Evolutionary conservation across 2,888 invertebrate species (phyloP).

Genomic region (Thereva nobilitata): DNA sequence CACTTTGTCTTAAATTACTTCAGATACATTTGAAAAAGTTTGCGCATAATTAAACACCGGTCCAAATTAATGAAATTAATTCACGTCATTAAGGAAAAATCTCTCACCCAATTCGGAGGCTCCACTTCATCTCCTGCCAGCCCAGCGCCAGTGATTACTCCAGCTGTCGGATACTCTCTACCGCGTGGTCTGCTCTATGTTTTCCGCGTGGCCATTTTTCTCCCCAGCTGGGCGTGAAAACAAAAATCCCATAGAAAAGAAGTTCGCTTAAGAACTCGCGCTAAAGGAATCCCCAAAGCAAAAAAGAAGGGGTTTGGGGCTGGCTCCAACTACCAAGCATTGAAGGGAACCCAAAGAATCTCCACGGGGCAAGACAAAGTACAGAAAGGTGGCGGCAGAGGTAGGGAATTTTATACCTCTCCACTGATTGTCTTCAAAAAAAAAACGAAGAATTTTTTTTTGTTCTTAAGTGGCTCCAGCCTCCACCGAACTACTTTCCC

Average conservation of each 20-base stretch:
- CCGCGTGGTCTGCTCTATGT: constrained; percentile 16
- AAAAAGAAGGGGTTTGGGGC: neutral
- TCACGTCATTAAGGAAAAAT: constrained; percentile 42
- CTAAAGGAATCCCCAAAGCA: neutral
- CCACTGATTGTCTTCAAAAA: neutral
- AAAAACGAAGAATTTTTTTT: neutral
- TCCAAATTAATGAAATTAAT: constrained; percentile 43
- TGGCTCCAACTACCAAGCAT: neutral
- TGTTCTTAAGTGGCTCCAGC: constrained; percentile 16
- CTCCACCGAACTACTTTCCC: constrained; percentile 4
- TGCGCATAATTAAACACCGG: constrained; percentile 43
- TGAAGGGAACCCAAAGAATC: no score
- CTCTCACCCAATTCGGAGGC: constrained; percentile 35
- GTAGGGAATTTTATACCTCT: constrained; percentile 22
- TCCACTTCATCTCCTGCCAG: constrained; percentile 18
- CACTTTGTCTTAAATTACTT: constrained; percentile 41
- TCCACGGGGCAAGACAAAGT: no score
- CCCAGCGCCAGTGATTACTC: constrained; percentile 21
- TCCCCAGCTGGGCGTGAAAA: constrained; percentile 23
- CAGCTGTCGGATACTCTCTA: constrained; percentile 30
- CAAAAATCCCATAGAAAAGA: constrained; percentile 28
- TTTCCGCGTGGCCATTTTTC: constrained; percentile 29
- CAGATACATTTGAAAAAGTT: constrained; percentile 43
- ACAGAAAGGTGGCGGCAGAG: no score
- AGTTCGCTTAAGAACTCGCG: constrained; percentile 14